Conservation (phyloP, 2,888 invertebrate species). For the Andrena praecox region DNA sequence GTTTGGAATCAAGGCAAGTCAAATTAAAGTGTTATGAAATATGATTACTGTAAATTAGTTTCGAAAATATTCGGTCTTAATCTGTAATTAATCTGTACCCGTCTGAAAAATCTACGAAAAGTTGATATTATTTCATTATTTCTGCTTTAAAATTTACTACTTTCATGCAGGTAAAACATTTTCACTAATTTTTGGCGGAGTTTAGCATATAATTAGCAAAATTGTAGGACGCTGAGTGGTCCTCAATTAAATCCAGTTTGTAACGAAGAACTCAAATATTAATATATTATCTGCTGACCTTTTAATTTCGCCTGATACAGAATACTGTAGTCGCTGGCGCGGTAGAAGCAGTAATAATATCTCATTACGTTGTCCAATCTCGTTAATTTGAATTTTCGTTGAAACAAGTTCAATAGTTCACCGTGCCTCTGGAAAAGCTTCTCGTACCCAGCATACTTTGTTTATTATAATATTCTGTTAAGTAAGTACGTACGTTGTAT, state of each 20-base stretch:
- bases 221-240: neutral
- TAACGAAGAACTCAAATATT: neutral
- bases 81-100: neutral
- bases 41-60: too few relatives aligned
- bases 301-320: conserved; percentile 6
- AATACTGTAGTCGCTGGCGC: neutral
- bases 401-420: conserved; percentile 7
- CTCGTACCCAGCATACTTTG: neutral
- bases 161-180: neutral
- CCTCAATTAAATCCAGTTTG: neutral
- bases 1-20: too few relatives aligned
- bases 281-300: neutral
- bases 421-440: neutral
- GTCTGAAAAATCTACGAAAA: too few relatives aligned
- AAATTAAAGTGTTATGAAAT: too few relatives aligned
- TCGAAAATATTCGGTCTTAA: too few relatives aligned
- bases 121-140: too few relatives aligned
- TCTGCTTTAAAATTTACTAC: too few relatives aligned
- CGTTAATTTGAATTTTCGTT: conserved; percentile 28
- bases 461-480: neutral
- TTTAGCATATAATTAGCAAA: neutral
- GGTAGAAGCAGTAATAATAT: conserved; percentile 15
- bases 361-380: conserved; percentile 34
- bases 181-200: neutral
- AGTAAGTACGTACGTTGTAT: too few relatives aligned